Percentiles rank a stretch among this genome's conserved stretches.
Evolutionary conservation across 2,113 vertebrate species (phyloP).

Genomic region (Poeciliopsis retropinna): DNA sequence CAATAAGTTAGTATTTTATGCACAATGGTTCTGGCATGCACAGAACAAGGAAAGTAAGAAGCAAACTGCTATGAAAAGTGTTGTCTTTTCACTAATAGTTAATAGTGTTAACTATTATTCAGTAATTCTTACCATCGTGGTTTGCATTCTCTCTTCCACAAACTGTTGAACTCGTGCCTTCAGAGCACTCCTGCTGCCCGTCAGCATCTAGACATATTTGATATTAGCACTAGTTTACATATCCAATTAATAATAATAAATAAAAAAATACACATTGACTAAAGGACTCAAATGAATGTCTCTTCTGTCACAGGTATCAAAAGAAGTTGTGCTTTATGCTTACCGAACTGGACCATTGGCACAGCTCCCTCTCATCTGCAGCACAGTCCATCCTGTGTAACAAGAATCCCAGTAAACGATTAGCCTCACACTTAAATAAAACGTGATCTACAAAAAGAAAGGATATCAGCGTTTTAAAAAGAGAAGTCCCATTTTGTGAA

Average conservation of each 20-base stretch:
- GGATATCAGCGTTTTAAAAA: background rate
- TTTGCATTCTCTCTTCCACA: conserved; percentile 87
- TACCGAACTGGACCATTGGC: conserved; percentile 58
- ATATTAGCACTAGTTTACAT: background rate
- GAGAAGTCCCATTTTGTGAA: background rate
- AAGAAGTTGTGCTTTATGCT: conserved; percentile 41
- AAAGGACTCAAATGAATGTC: background rate
- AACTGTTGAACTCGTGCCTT: conserved; percentile 81
- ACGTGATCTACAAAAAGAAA: too few relatives aligned
- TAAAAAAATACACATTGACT: background rate
- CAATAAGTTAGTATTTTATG: background rate
- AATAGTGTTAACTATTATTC: background rate
- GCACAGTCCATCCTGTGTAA: conserved; percentile 48
- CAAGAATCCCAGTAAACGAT: background rate
- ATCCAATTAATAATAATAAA: background rate
- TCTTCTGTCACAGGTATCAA: background rate
- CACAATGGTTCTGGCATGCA: background rate
- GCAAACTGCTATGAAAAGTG: background rate
- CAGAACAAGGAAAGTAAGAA: background rate
- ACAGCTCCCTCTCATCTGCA: conserved; percentile 32
- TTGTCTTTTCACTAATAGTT: too few relatives aligned
- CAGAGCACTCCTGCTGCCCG: conserved; percentile 66
- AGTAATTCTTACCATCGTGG: conserved; percentile 85
- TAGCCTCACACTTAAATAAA: background rate
- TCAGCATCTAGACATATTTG: conserved; percentile 40